Conservation (phyloP, 1,140 invertebrate species). For the Hylyphantes graminicola region DNA sequence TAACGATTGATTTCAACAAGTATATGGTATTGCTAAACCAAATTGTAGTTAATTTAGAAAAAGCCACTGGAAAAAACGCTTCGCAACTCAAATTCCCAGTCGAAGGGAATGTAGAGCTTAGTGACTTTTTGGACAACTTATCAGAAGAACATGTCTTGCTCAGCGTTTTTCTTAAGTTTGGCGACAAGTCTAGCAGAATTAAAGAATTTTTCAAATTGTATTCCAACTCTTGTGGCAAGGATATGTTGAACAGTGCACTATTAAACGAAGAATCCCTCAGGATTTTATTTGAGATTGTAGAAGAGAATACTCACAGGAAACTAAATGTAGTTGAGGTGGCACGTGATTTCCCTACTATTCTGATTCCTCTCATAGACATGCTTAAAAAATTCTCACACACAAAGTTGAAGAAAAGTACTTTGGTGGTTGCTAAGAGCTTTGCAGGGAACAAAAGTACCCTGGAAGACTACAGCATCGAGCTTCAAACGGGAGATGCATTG, state of each 20-base stretch:
- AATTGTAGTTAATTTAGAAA: neutral
- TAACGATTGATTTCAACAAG: neutral
- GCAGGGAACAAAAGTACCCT: neutral
- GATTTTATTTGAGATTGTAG: conserved; percentile 52
- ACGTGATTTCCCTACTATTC: neutral
- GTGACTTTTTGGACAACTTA: neutral
- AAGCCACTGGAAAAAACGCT: neutral
- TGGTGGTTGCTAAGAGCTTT: neutral
- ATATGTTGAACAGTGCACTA: conserved; percentile 15
- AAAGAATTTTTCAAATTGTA: neutral
- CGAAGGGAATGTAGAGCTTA: neutral
- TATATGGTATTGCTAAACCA: neutral
- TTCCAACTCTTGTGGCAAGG: neutral
- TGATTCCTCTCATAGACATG: neutral
- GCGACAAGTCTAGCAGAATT: neutral
- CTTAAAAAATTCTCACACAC: neutral
- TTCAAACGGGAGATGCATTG: neutral
- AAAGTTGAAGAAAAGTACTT: conserved; percentile 15
- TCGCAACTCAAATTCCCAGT: neutral
- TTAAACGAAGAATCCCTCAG: conserved; percentile 20
- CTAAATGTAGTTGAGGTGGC: conserved; percentile 49
- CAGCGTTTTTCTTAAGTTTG: neutral
- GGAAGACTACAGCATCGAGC: neutral
- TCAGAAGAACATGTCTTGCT: neutral
- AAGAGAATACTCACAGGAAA: conserved; percentile 55